Base-by-base conservation (phyloP, 2,888 invertebrate species). In the Drosophila differens region DNA sequence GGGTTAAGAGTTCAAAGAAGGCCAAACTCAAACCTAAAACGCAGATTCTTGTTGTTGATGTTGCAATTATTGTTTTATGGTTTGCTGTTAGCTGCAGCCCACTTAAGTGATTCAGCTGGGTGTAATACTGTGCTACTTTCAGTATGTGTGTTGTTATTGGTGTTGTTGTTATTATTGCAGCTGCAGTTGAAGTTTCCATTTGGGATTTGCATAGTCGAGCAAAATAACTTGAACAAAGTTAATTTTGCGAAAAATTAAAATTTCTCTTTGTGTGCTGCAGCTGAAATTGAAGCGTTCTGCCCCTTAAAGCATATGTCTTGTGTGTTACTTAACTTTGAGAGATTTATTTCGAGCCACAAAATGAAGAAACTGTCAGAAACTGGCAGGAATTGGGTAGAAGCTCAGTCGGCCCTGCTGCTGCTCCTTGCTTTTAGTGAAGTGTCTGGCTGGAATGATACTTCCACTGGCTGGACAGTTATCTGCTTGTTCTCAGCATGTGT, bases 31-130 rank as follows among this genome's bases (percentile, higher is more conserved):
- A 16, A n/a, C 47, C 35, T 16, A 25, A 5, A 33, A n/a, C 61
- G 4, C 68, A 62, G 69, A 62, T 74, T 71, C 58, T 68, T 73
- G 74, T 82, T 79, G 76, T 81, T 82, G 79, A 80, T 87, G 89
- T 81, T 89, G 90, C 86, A 83, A 86, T 82, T 90, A 86, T 91
- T 83, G 81, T 85, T 88, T 87, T 89, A 87, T 87, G 76, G 73
- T 67, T 60, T 58, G 75, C 71, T 70, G 70, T 81, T 76, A 66
- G 78, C 62, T 71, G 71, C 70, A 74, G 78, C 72, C 64, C 74
- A 74, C 73, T 79, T 77, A 77, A 82, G 72, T 74, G 78, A 65
- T 70, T 79, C 47, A 62, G 19, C 16, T 53, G 70, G 62, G 66
- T 70, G 66, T 65, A 74, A 39, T 57, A 47, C 28, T 70, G 32